Conservation (phyloP, 2,113 vertebrate species). For the Eubucco bourcierii region DNA sequence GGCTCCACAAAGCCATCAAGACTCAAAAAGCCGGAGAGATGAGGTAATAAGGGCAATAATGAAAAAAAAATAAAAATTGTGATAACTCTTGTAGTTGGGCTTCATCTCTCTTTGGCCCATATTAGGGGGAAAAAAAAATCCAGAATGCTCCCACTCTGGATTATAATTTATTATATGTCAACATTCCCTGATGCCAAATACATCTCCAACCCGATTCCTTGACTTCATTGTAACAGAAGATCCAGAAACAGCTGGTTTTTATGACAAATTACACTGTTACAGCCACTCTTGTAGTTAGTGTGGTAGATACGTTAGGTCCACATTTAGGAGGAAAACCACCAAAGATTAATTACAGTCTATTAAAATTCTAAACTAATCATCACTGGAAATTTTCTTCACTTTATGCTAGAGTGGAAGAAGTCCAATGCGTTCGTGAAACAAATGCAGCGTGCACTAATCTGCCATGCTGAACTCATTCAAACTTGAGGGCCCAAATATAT, state of each 20-base stretch:
- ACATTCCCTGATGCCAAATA: not conserved
- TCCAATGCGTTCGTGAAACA: slow-evolving; percentile 47
- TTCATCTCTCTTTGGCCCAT: not conserved
- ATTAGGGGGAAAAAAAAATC: not conserved
- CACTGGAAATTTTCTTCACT: slow-evolving; percentile 43
- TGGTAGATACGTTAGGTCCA: slow-evolving; percentile 18
- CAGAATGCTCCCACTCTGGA: not conserved
- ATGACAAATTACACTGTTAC: slow-evolving; percentile 51
- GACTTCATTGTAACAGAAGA: not conserved
- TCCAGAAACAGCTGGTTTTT: slow-evolving; percentile 47
- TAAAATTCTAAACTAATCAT: slow-evolving; percentile 71
- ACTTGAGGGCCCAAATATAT: slow-evolving; percentile 55
- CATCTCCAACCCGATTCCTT: not conserved
- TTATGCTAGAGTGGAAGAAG: slow-evolving; percentile 40
- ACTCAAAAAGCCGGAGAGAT: not conserved
- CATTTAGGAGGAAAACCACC: slow-evolving; percentile 6
- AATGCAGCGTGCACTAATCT: slow-evolving; percentile 44
- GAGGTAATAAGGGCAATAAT: not conserved
- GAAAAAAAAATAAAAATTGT: not conserved
- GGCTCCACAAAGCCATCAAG: not conserved
- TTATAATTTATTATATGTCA: not conserved
- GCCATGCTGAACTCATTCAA: slow-evolving; percentile 35
- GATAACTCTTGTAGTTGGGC: not conserved
- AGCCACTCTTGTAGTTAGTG: slow-evolving; percentile 51
- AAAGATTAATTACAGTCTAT: slow-evolving; percentile 72